phyloP scores from a whole-genome alignment of 2,888 invertebrate species.

The Hermaeophaga mercurialis region DNA sequence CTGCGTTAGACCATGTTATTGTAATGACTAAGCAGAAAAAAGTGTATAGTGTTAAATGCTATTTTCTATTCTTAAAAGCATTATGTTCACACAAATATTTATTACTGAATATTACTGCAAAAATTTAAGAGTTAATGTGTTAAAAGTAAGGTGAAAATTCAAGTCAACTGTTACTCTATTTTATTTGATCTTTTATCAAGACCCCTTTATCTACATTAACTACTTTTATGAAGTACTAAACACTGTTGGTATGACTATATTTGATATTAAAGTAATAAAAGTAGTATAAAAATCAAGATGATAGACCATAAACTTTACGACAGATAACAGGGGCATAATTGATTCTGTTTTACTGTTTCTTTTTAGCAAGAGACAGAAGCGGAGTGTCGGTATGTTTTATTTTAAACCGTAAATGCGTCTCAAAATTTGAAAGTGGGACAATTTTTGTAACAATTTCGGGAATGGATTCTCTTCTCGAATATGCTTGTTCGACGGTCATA shows the following conservation, averaged over 20 bases:
- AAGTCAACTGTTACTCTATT: no score
- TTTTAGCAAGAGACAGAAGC: no score
- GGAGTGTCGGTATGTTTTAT: slow-evolving; percentile 6
- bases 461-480: slow-evolving; percentile 22
- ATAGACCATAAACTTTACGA: slow-evolving; percentile 31
- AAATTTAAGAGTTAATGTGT: no score
- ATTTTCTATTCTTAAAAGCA: no score
- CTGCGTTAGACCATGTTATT: no score
- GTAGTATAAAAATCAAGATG: slow-evolving; percentile 33
- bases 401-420: not conserved
- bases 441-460: slow-evolving; percentile 26
- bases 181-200: no score
- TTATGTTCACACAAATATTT: no score
- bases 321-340: slow-evolving; percentile 26
- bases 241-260: slow-evolving; percentile 32
- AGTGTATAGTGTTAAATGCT: no score
- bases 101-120: no score
- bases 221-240: slow-evolving; percentile 29
- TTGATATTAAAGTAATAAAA: slow-evolving; percentile 33
- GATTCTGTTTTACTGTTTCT: slow-evolving; percentile 17
- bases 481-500: slow-evolving; percentile 27
- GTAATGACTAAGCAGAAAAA: no score
- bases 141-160: no score
- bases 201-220: slow-evolving; percentile 15
- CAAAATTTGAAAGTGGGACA: slow-evolving; percentile 24